Conservation (phyloP, 2,797 vertebrate genomes). For the Brachymystax lenok region DNA sequence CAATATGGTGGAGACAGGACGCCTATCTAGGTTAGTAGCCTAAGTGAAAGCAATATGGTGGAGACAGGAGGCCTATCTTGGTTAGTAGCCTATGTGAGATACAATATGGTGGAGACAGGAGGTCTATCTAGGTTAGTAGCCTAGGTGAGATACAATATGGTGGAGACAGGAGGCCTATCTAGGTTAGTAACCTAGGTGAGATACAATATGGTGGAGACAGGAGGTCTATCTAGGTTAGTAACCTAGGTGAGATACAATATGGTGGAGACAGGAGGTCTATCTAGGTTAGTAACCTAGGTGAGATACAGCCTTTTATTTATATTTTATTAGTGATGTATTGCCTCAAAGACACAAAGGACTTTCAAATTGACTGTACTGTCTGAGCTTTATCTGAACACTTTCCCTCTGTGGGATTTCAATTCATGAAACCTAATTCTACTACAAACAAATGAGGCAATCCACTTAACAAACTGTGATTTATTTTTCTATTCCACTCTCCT, state of each 20-base stretch:
- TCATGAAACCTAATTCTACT: neutral
- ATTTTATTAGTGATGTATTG: neutral
- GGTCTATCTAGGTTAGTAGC: neutral
- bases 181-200: neutral
- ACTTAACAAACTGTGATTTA: neutral
- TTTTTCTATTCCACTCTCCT: conserved; percentile 23
- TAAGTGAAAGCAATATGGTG: too few relatives aligned
- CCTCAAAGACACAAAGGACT: neutral
- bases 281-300: neutral
- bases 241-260: neutral
- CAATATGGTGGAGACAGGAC: too few relatives aligned
- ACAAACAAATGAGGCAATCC: neutral
- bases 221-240: too few relatives aligned
- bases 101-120: neutral
- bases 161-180: neutral
- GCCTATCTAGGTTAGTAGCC: too few relatives aligned
- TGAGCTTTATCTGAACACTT: neutral
- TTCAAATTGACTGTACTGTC: neutral
- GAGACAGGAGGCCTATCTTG: too few relatives aligned
- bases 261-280: neutral
- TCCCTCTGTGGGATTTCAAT: too few relatives aligned
- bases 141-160: neutral
- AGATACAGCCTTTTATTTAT: neutral
- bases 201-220: too few relatives aligned
- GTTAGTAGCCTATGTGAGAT: too few relatives aligned